phyloP scores from a whole-genome alignment of 2,888 invertebrate species.

The Nephrotoma flavescens region DNA sequence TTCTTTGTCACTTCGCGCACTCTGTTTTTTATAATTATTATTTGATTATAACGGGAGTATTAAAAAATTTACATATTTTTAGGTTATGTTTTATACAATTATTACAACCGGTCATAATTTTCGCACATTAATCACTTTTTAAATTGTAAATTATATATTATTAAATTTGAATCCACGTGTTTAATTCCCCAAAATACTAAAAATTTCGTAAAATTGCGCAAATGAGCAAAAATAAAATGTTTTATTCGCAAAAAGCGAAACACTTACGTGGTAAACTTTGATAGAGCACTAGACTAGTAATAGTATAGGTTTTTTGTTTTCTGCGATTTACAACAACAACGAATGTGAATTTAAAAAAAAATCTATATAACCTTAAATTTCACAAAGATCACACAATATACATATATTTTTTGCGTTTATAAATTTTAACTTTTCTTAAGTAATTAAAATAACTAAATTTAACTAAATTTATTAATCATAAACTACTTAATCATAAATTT shows the following conservation, averaged over 20 bases:
- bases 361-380: background rate
- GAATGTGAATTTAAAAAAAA: background rate
- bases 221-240: background rate
- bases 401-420: background rate
- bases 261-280: slow-evolving; percentile 6
- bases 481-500: background rate
- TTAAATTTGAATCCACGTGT: background rate
- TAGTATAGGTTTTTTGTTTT: background rate
- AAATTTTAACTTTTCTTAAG: background rate
- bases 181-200: background rate
- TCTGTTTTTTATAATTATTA: background rate
- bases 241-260: background rate
- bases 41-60: background rate
- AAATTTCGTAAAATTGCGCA: background rate
- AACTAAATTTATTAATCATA: background rate
- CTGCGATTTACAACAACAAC: background rate
- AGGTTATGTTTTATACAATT: background rate
- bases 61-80: background rate
- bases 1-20: background rate
- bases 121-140: background rate
- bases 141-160: background rate
- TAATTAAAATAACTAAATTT: background rate
- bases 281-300: slow-evolving; percentile 2
- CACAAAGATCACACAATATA: background rate
- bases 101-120: background rate